A percentile compares a stretch with the other conserved stretches of the same genome.
Evolutionary conservation across 92 coral and sea anemone genomes (phyloP).

Genomic region (Phenganax marumi): DNA sequence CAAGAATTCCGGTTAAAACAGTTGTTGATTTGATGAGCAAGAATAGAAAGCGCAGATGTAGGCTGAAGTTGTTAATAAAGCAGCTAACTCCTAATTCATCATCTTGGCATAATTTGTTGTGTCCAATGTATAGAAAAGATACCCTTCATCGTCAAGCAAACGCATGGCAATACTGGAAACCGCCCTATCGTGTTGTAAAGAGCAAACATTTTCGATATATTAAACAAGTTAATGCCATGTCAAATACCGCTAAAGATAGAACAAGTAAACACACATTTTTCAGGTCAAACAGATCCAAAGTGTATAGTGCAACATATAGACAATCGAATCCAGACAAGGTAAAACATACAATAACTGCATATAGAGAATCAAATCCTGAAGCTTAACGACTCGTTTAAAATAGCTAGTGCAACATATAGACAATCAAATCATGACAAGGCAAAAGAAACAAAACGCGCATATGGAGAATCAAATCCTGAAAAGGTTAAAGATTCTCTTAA

Average conservation of each 20-base stretch:
- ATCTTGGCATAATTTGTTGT: conserved; percentile 4
- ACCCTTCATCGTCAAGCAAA: neutral
- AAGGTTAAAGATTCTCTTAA: neutral
- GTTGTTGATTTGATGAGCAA: conserved; percentile 19
- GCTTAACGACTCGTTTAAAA: neutral
- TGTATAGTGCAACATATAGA: neutral
- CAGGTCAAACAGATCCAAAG: neutral
- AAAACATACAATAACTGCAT: neutral
- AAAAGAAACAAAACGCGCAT: neutral
- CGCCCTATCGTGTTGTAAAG: neutral
- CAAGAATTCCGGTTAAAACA: conserved; percentile 13
- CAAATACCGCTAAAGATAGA: neutral
- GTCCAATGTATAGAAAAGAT: conserved; percentile 10
- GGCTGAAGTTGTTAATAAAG: conserved; percentile 24
- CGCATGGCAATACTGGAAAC: neutral
- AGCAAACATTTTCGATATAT: neutral
- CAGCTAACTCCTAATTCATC: conserved; percentile 10
- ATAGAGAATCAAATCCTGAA: neutral
- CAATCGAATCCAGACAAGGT: neutral
- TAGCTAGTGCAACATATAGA: neutral
- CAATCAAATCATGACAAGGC: neutral
- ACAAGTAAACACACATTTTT: neutral
- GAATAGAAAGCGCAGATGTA: conserved; percentile 9
- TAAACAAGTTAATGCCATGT: neutral
- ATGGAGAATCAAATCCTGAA: neutral